Base-by-base conservation (phyloP, 2,797 vertebrate species). In the Mormyrus proboscirostris region DNA sequence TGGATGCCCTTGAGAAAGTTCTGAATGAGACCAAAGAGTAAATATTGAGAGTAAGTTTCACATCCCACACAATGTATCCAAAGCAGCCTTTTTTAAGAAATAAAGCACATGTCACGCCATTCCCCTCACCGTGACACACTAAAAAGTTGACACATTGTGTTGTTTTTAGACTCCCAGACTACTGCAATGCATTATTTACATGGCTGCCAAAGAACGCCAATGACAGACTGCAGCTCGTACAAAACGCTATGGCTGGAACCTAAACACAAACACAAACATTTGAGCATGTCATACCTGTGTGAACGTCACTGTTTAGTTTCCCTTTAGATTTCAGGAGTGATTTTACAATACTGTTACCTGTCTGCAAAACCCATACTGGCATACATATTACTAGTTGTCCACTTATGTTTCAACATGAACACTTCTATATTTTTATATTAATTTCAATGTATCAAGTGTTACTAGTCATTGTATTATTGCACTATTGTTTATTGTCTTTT, bases 11-110 rank as follows among this genome's bases (percentile, higher is more conserved):
- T 73, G 69, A 73, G 76, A 82, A 47, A 44, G 41, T 82, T 82
- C 76, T 82, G 76, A 82, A 82, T 82, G 76, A 47, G 76, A 82
- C 38, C 41, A 47, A 82, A 82, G 76, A 82, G 76, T 82, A 47
- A 82, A 47, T 47, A 82, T 82, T 82, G 76, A 73, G 65, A 73
- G 65, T 44, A 47, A 82, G 19, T 82, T 82, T 82, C 41, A 82
- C 41, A 47, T 82, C 76, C 41, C 76, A 82, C 76, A 82, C 76
- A 2, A 44, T 82, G 76, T 47, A 47, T 44, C 41, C 76, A 79
- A 41, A 19, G 19, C 73, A 82, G 19, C 19, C 38, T 82, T 82
- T 82, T 82, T 82, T 82, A 44, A 47, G 41, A 47, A 47, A 82
- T 8, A 82, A 82, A 82, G 76, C 76, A 82, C 76, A 79, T 44